Base-by-base conservation (phyloP, 2,888 invertebrate genomes). In the Lampropteryx suffumata region DNA sequence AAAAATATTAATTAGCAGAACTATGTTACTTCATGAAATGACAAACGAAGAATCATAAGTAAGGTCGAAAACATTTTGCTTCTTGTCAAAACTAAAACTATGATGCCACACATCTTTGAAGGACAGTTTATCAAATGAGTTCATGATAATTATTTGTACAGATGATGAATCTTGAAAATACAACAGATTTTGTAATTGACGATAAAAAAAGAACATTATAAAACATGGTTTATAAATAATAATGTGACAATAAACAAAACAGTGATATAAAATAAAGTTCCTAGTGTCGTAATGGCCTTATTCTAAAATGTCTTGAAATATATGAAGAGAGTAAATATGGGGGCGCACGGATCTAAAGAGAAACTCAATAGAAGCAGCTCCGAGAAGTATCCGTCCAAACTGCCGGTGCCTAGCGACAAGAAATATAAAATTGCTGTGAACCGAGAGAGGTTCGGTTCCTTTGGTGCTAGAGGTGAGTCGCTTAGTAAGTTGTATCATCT, bases 341-440 rank as follows among this genome's bases (percentile, higher is more conserved):
- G 95, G 68, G 94, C 94, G 62, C 94, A 94, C 86, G 94, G 94
- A 71, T 94, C 94, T 53, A 95, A 94, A 90, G 94, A 94, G 83
- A 94, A 94, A 84, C 89, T 94, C 59, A 91, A 92, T 69, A 91
- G 94, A 71, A 92, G 93, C 62, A 91, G 91, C 67, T 94, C 94
- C 32, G 94, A 93, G 79, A 90, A 90, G 61, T 88, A 86, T 79
- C 90, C 89, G 70, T 85, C 91, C 59, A 91, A 92, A 73, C 77
- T 92, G 55, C 91, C 90, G 36, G 88, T 90, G 59, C 90, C 91
- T 39, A 92, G 84, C 63, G 90, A 91, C 57, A 92, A 92, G 78
- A 91, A 92, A 62, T 91, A 90, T 71, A 90, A 90, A 67, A 81
- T 91, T 63, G 92, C 93, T 62, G 92, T 93, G 61, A 92, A 92